Base-by-base conservation (phyloP, 92 coral and sea anemone genomes). In the Phenganax marumi region DNA sequence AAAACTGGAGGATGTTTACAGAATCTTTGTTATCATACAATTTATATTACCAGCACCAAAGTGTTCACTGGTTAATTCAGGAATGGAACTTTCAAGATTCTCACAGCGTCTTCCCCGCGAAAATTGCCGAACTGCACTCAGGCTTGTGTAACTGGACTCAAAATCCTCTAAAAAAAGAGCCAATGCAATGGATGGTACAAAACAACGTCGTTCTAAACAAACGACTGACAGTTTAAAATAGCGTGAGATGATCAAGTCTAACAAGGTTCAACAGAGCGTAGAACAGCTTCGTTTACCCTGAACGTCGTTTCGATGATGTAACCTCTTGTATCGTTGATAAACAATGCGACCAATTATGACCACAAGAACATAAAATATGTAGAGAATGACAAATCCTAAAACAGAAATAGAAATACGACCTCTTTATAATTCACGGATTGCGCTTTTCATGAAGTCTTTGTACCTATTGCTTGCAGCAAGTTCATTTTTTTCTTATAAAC, bases 401-500 rank as follows among this genome's bases (percentile, higher is more conserved):
- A 78, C 21, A 71, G 12, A 33, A 77, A n/a, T 2, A 63, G 49
- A 68, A 68, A 13, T 0, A 18, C 73, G 47, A 6, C 56, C 0
- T 18, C 24, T 39, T 22, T 18, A 52, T 22, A 72, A 0, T 22
- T 18, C 25, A 18, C 70, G n/a, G 9, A 12, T 3, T 23, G 26
- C 21, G 21, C 16, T 56, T 19, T 56, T 56, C 1, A 56, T 1
- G 70, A 5, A 63, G 16, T 13, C 6, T 50, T 12, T 58, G 55
- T 70, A 95, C 98, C 98, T 77, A 92, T 91, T 47, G 99, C 87
- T 72, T 91, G 89, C 63, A 54, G 80, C 21, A 85, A 52, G 62
- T 86, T 84, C 22, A 96, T 89, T 17, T 63, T 70, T 65, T 89
- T 82, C 58, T 82, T 88, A 76, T 93, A 73, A 73, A 96, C 71